Evolutionary conservation across 2,113 vertebrate genomes (phyloP), one percentile per base, ranked within the genome.

Genomic region (Mormyrus iriodes): DNA sequence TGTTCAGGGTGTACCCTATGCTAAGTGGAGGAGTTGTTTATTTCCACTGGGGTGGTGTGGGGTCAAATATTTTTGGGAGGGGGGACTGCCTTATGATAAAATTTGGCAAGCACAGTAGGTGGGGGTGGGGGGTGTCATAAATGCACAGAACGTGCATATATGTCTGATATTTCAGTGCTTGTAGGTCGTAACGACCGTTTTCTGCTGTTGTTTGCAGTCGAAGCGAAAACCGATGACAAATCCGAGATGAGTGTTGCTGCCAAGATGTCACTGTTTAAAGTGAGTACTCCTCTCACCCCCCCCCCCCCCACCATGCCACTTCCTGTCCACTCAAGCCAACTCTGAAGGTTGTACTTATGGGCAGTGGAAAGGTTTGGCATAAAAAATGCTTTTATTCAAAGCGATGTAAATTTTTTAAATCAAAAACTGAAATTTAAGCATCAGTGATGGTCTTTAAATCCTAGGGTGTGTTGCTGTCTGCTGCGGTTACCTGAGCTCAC

Each of bases 251-350:
- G 95, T 5, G 95, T 96, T 42, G 96, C 96, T 35, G 96, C 96
- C 93, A 97, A 96, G 95, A 96, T 96, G 96, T 96, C 96, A 92
- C 94, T 97, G 93, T 96, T 97, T 91, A 96, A 96, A 94, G 96
- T 93, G 90, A 83, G 92, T 94, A 87, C 88, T 19, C 55, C 49
- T 79, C 91, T 85, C 85, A 87, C 88, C 9, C 87, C 51, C 27
- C 87, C 48, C 24, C 13, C 61, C 83, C 65, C 53, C 2, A 89
- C 83, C 52, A 10, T 8, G 17, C 65, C 19, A 35, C 27, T 46
- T 88, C 87, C 88, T 31, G 88, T 88, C 86, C 88, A 27, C 21
- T 58, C 5, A 53, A n/a, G 76, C 85, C 91, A 89, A 90, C 88
- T 88, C 58, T 48, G 15, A 53, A 86, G 31, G 27, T 48, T 1